A percentile compares a stretch with the other conserved stretches of the same genome.
Evolutionary conservation across 2,113 vertebrate species (phyloP).

Genomic region (Ceuthmochares aereus): DNA sequence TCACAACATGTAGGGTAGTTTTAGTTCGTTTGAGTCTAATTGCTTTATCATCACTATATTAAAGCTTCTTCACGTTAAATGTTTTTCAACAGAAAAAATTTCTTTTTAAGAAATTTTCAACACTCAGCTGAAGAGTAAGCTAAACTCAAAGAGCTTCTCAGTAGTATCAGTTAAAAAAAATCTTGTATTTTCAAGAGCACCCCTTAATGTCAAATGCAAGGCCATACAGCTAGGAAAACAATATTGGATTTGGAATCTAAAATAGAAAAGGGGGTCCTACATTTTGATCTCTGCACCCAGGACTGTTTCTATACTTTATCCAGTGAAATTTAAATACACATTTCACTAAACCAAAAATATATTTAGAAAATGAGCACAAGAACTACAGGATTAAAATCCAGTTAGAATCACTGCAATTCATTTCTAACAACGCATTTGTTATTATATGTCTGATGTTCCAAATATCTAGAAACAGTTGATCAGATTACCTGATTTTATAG

Average conservation of each 20-base stretch:
- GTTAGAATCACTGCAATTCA: background rate
- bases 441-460: background rate
- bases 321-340: background rate
- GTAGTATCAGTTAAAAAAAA: background rate
- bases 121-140: background rate
- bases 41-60: background rate
- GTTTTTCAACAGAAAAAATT: background rate
- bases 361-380: rapidly evolving
- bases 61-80: background rate
- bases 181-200: background rate
- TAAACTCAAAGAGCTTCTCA: background rate
- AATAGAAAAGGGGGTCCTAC: no score
- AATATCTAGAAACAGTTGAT: background rate
- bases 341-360: background rate
- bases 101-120: background rate
- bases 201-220: background rate
- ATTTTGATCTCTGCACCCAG: background rate
- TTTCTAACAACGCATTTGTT: background rate
- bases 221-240: background rate
- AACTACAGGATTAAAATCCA: background rate
- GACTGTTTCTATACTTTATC: background rate
- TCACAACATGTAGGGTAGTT: background rate
- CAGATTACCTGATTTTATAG: background rate
- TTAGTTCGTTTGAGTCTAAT: background rate
- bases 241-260: no score